Evolutionary conservation across 1,140 invertebrate species (phyloP), one percentile per base, ranked within the genome.

Genomic region (Pseudomyrmex sp.): DNA sequence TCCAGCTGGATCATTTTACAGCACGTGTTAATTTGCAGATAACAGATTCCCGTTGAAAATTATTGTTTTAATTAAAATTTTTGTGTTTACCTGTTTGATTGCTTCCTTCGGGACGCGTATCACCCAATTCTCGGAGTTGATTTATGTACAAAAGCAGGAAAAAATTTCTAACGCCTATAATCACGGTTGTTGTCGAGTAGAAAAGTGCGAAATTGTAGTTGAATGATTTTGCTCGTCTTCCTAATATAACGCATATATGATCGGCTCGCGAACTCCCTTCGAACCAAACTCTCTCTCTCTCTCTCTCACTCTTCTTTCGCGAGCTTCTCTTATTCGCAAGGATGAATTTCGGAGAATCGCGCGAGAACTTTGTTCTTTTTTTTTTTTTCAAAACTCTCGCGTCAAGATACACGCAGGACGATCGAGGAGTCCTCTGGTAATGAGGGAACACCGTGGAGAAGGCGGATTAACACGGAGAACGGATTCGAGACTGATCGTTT

Each of bases 121-220:
- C 66, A 80, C 76, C 65, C 44, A 44, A 56, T 70, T 56, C 8
- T 70, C 13, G 2, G 18, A 2, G 15, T 35, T 56, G 1, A 54
- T 70, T 3, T 80, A 68, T 66, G 18, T 23, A 44, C 4, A 74
- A 74, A 56, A 61, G 12, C 3, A 7, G 50, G 12, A 23, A 46
- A 70, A n/a, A 23, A 46, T 59, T 59, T 59, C 15, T 79, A 48
- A 18, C 15, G 35, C 12, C 20, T 50, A 68, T 70, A 80, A 4
- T 80, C 76, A 2, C 76, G 65, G 12, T 20, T 69, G 15, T 54
- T 26, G 20, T 3, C 15, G 35, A 54, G 23, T 82, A 95, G 85
- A 88, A 94, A 95, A 20, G 95, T 95, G 62, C 95, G 94, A 89
- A 95, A 95, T 88, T 95, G 95, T 76, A 95, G 90, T 89, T 95